A percentile compares a stretch with the other conserved stretches of the same genome.
Conservation (phyloP, 2,797 vertebrate genomes). For the Distichodus sexfasciatus region DNA sequence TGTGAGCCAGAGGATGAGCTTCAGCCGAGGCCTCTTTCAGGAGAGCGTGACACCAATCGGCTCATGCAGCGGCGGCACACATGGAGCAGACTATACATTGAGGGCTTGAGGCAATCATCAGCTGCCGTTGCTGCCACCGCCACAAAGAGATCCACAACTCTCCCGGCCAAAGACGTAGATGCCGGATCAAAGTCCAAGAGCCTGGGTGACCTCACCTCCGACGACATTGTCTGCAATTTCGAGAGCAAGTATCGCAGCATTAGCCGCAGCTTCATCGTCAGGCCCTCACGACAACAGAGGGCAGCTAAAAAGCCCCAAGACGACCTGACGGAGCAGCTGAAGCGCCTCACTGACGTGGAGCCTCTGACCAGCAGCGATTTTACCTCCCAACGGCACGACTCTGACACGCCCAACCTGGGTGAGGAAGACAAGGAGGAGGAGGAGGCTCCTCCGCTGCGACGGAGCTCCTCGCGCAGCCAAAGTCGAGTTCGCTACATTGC, state of each 20-base stretch:
- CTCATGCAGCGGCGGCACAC: conserved; percentile 78
- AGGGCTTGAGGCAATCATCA: conserved; percentile 78
- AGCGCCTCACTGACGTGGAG: conserved; percentile 79
- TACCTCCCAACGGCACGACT: neutral
- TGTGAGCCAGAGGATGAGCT: conserved; percentile 59
- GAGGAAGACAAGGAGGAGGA: conserved; percentile 49
- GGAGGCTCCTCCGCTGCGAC: conserved; percentile 70
- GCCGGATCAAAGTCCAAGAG: conserved; percentile 86
- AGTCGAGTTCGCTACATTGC: conserved; percentile 91
- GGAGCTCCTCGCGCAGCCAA: conserved; percentile 89
- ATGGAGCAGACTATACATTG: conserved; percentile 85
- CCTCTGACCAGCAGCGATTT: conserved; percentile 71
- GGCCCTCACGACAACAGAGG: conserved; percentile 60
- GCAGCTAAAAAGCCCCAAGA: conserved; percentile 49
- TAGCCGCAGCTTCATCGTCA: conserved; percentile 79
- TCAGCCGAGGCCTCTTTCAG: conserved; percentile 67
- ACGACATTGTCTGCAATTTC: conserved; percentile 84
- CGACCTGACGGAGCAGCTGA: conserved; percentile 82
- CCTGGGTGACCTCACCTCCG: conserved; percentile 91
- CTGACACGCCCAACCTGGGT: neutral
- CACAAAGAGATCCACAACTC: conserved; percentile 53
- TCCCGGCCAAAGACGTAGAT: conserved; percentile 39
- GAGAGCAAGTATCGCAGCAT: conserved; percentile 87
- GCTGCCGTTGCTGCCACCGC: too few species aligned
- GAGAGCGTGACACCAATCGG: conserved; percentile 44